phyloP scores from a whole-genome alignment of 1,140 invertebrate genomes.

The Lepidurus packardi region DNA sequence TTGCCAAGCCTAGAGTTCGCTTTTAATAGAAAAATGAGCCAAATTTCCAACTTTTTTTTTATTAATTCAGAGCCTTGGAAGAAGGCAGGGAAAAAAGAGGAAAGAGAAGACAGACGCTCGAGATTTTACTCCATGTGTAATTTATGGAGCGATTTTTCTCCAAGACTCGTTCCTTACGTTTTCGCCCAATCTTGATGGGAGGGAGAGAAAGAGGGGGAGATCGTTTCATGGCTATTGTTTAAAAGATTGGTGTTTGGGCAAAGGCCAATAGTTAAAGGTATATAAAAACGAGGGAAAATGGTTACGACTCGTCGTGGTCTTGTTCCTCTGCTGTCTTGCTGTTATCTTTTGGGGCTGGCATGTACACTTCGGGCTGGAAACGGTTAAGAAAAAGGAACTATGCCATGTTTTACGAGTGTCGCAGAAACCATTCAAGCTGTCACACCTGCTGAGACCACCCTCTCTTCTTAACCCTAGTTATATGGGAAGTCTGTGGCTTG shows the following conservation, averaged over 20 bases:
- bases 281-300: not conserved
- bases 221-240: slow-evolving; percentile 19
- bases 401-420: slow-evolving; percentile 14
- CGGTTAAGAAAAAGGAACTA: not conserved
- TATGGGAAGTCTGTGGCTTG: not conserved
- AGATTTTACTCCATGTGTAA: not conserved
- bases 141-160: slow-evolving; percentile 10
- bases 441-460: slow-evolving; percentile 17
- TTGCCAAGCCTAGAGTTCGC: too few relatives aligned
- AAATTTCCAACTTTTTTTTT: too few relatives aligned
- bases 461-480: slow-evolving; percentile 6
- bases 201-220: not conserved
- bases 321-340: not conserved
- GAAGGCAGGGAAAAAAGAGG: not conserved
- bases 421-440: slow-evolving; percentile 9
- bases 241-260: slow-evolving; percentile 18
- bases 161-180: not conserved
- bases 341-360: not conserved
- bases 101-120: not conserved
- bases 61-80: not conserved
- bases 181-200: not conserved
- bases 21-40: too few relatives aligned
- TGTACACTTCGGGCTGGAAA: not conserved
- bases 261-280: not conserved
- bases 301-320: not conserved